Evolutionary conservation across 2,888 invertebrate species (phyloP), one percentile per base, ranked within the genome.

Genomic region (Amphipoea lucens): DNA sequence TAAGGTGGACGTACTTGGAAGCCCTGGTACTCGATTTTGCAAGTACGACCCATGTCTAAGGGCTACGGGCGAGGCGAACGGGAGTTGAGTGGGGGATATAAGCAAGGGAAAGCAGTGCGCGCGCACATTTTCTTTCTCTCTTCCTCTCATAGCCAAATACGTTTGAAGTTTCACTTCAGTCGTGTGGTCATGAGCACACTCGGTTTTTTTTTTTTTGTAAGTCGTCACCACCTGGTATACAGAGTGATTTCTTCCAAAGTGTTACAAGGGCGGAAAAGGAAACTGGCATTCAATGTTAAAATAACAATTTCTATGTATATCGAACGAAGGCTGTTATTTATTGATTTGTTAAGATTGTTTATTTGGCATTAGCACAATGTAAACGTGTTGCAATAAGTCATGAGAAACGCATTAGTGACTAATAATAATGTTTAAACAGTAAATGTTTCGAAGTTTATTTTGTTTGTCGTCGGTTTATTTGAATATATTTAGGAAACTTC

Each of bases 201-300:
- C n/a, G n/a, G n/a, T n/a, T n/a, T n/a, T n/a, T n/a, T n/a, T 12
- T 4, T 17, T 63, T 63, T 17, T 63, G 6, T 62, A 29, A 29
- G 62, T 62, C 36, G 9, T 20, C 36, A 36, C 7, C 4, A 20
- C 3, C 36, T 20, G 3, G 9, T 36, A 36, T 7, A 36, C 7
- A 63, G 36, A 20, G 40, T 40, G 65, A 65, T 65, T 79, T 80
- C 57, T 74, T 78, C 9, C 12, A 40, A 85, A 78, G 65, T 62
- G 83, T 75, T 74, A 88, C 88, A 88, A 88, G 88, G 85, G 77
- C 85, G 62, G 40, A 79, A 79, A 86, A 79, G 11, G 65, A 82
- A 79, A 81, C 75, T 51, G 4, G 29, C 14, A 66, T 45, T 62
- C 60, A 76, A 65, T 57, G n/a, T 63, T 72, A 75, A 68, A 78